Conservation (phyloP, 2,888 invertebrate species). For the Eurois occulta region DNA sequence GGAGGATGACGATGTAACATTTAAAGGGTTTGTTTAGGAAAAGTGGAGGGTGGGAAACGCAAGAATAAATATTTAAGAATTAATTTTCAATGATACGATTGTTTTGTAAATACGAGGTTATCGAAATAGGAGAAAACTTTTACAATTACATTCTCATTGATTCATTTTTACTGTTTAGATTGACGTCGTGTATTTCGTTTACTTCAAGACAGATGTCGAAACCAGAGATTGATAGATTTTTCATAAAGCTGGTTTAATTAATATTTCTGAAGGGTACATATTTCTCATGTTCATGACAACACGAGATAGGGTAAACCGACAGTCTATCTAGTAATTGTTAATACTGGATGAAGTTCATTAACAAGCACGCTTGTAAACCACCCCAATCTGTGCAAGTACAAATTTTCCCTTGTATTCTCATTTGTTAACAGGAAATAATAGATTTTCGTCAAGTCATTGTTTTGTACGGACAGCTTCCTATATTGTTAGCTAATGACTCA, state of each 20-base stretch:
- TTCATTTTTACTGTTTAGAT: not conserved
- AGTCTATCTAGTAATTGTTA: not conserved
- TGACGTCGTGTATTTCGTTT: not conserved
- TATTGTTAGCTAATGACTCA: conserved; percentile 48
- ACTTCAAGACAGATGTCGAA: not conserved
- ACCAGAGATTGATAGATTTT: not conserved
- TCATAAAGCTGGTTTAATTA: not conserved
- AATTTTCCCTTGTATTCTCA: conserved; percentile 26
- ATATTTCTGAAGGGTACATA: not conserved
- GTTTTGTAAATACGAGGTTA: not conserved
- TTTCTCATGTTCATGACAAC: not conserved
- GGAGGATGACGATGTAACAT: not conserved
- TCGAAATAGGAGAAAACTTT: not conserved
- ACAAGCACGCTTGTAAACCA: not conserved
- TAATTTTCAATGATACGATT: not conserved
- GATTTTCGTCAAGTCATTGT: conserved; percentile 53
- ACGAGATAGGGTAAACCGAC: not conserved
- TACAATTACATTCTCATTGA: not conserved
- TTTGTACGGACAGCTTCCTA: conserved; percentile 29
- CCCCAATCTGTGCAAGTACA: conserved; percentile 37
- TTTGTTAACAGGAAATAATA: conserved; percentile 42
- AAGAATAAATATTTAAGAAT: not conserved
- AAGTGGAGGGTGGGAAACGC: not conserved
- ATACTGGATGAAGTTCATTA: not conserved
- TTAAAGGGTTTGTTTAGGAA: not conserved